Evolutionary conservation across 1,140 invertebrate genomes (phyloP), one percentile per base, ranked within the genome.

Genomic region (Anastrepha ludens): DNA sequence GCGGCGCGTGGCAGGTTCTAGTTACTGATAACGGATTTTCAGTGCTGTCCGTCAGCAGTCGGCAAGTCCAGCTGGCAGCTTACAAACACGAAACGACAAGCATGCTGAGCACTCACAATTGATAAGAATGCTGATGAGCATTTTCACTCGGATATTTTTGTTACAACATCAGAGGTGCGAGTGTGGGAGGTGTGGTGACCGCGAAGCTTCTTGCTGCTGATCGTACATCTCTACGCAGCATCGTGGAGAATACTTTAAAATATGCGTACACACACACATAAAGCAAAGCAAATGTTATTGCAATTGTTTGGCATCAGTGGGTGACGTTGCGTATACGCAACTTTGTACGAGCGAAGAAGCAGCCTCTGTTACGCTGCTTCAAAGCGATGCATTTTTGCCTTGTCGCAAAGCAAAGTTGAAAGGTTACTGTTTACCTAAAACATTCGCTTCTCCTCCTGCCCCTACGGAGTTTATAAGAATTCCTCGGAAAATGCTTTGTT

Each of bases 401-500:
- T 74, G 29, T 41, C 9, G 6, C 41, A 47, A 20, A 41, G 74
- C 2, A 81, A 41, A 81, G 74, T 55, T 81, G 47, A 81, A 81
- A 81, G 74, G 74, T 81, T 81, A 81, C 74, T 81, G 47, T 81
- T 81, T 47, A 44, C 50, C 74, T 81, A 81, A 81, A 20, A 41
- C 11, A 55, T 3, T 20, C 44, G 70, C 3, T 74, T 9, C 15
- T 74, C 39, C 11, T 41, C 47, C 44, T 81, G 74, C n/a, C 74
- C 74, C 20, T 55, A 17, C 20, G 13, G 47, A 55, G 44, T 47
- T 74, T 15, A 47, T 47, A 47, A 13, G 44, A 47, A 74, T 74
- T 74, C 39, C 44, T 74, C 7, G 44, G 5, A 17, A 74, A 81
- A 17, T 50, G n/a, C 74, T 50, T 78, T 78, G 41, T 55, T 78